Evolutionary conservation across 2,888 invertebrate genomes (phyloP).

Genomic region (Clistopyga incitator): DNA sequence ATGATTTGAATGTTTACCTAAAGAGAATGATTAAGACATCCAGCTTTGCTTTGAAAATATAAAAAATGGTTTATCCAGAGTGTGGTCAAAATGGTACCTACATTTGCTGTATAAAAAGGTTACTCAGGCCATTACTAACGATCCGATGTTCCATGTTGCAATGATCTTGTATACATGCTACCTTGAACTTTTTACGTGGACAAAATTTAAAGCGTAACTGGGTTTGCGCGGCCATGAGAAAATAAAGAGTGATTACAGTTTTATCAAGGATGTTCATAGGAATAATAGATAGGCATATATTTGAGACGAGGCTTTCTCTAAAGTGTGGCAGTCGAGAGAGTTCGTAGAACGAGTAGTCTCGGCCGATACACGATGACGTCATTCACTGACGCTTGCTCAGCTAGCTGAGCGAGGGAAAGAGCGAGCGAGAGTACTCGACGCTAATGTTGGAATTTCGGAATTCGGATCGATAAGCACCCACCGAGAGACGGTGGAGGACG

Average conservation of each 20-base stretch:
- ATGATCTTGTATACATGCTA: not conserved
- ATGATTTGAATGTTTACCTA: too few species aligned
- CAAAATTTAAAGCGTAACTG: not conserved
- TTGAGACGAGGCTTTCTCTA: conserved; percentile 29
- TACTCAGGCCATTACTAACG: not conserved
- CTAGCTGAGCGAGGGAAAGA: conserved; percentile 62
- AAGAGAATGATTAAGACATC: too few species aligned
- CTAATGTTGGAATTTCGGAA: conserved; percentile 71
- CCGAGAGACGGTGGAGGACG: conserved; percentile 60
- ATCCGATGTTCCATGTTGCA: not conserved
- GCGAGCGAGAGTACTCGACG: conserved; percentile 66
- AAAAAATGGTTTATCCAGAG: too few species aligned
- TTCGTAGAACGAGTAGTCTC: conserved; percentile 60
- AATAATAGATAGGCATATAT: conserved; percentile 20
- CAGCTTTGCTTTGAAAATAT: too few species aligned
- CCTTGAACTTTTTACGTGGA: not conserved
- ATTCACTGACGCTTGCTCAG: conserved; percentile 69
- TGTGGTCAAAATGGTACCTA: too few species aligned
- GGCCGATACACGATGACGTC: conserved; percentile 66
- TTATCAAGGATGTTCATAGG: not conserved
- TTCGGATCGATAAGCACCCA: conserved; percentile 67
- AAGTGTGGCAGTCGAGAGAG: conserved; percentile 52
- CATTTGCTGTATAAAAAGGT: too few species aligned
- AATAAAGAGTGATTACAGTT: not conserved
- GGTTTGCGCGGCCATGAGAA: not conserved